Conservation (phyloP, 2,888 invertebrate species). For the Cheiracanthium punctorium region DNA sequence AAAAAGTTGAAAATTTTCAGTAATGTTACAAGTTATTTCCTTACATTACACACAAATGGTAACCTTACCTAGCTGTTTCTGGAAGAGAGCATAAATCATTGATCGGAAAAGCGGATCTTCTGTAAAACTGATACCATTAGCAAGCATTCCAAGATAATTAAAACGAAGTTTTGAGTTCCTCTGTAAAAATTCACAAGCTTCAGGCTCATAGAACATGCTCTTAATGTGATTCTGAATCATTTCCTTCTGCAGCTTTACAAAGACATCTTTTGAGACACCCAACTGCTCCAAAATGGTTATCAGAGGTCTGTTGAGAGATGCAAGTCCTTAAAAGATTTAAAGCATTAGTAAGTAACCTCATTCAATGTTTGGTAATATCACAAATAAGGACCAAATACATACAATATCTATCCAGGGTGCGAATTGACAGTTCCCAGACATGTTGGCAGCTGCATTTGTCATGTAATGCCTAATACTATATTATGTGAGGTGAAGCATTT, state of each 20-base stretch:
- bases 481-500: too few relatives aligned
- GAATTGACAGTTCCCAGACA: too few relatives aligned
- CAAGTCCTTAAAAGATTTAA: slow-evolving; percentile 34
- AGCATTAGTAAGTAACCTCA: background rate
- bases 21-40: too few relatives aligned
- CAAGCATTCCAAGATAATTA: slow-evolving; percentile 26
- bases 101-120: slow-evolving; percentile 67
- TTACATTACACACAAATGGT: background rate
- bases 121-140: slow-evolving; percentile 39
- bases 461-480: too few relatives aligned
- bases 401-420: too few relatives aligned
- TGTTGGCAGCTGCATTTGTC: too few relatives aligned
- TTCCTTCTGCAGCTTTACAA: slow-evolving; percentile 58
- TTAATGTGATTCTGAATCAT: slow-evolving; percentile 56
- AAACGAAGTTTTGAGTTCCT: slow-evolving; percentile 41
- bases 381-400: too few relatives aligned
- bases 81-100: slow-evolving; percentile 53
- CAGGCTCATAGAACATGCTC: slow-evolving; percentile 45
- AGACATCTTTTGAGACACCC: slow-evolving; percentile 50
- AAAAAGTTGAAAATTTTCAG: too few relatives aligned
- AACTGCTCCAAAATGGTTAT: slow-evolving; percentile 70
- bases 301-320: slow-evolving; percentile 67
- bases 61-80: slow-evolving; percentile 50
- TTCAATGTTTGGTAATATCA: too few relatives aligned
- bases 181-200: slow-evolving; percentile 29